Percentiles rank a stretch among this genome's conserved stretches.
Conservation (phyloP, 2,888 invertebrate species). For the Drosophila tripunctata region DNA sequence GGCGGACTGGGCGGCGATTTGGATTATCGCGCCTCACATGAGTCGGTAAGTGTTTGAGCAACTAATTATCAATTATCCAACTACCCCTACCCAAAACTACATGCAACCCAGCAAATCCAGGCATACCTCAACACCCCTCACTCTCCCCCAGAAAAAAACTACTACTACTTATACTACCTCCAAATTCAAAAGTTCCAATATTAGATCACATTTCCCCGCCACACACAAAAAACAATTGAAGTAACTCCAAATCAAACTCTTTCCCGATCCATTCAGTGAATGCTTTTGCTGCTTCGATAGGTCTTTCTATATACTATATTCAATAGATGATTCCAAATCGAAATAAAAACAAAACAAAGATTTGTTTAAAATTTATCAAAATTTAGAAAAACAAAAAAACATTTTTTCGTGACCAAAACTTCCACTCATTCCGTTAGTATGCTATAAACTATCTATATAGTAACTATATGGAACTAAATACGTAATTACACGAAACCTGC, state of each 20-base stretch:
- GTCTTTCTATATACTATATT: constrained; percentile 54
- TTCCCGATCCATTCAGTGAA: constrained; percentile 64
- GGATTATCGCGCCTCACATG: constrained; percentile 92
- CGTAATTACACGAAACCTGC: constrained; percentile 27
- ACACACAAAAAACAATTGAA: no score
- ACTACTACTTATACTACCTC: not conserved
- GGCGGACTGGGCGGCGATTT: constrained; percentile 87
- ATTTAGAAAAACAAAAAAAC: constrained; percentile 14
- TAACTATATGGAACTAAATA: constrained; percentile 27
- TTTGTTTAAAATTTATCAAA: constrained; percentile 5
- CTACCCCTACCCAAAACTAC: constrained; percentile 1
- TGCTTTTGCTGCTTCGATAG: constrained; percentile 74
- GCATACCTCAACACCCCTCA: not conserved
- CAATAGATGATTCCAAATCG: constrained; percentile 1
- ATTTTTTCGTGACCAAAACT: constrained; percentile 20
- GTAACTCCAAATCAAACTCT: constrained; percentile 2
- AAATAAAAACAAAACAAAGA: not conserved
- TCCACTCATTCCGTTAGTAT: constrained; percentile 27
- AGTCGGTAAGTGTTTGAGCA: constrained; percentile 88
- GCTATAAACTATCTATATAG: constrained; percentile 11
- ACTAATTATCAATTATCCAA: not conserved
- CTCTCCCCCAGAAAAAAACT: constrained; percentile 13
- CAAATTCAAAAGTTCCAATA: not conserved
- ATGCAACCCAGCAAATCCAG: constrained; percentile 9
- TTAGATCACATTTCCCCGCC: not conserved